Base-by-base conservation (phyloP, 2,797 vertebrate genomes). In the Pangasius larnaudii region DNA sequence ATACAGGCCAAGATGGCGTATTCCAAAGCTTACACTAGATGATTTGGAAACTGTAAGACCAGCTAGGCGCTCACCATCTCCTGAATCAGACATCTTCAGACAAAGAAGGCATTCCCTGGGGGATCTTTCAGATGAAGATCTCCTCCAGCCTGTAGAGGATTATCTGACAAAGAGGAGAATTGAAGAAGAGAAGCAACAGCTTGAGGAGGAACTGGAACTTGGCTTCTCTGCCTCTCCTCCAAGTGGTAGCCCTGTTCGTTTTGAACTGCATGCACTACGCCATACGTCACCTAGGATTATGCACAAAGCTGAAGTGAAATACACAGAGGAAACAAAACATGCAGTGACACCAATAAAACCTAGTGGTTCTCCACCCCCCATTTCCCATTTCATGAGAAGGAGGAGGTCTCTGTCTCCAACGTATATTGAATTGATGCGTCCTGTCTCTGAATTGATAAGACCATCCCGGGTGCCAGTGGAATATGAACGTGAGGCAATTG, bases 371-470 rank as follows among this genome's bases (percentile, higher is more conserved):
- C 97, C 96, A 88, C 96, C 96, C 61, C 97, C 97, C 1, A 91
- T 97, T 90, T 98, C 98, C 85, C 96, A 96, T 91, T 96, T 96
- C 42, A 94, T 98, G 91, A 96, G 98, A 69, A 97, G 98, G 90
- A 96, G 98, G 86, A 95, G 99, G 89, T 99, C 99, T 14, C 94
- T 99, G 91, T 99, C 99, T 89, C 99, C 99, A 84, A 98, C 98
- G 27, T 99, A 99, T 56, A 99, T 99, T 85, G 99, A 99, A 93
- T 90, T 99, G 83, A 99, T 99, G 98, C 97, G 99, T 87, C 99
- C 99, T 3, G 98, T 98, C 30, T 98, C 98, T 61, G 98, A 99
- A 94, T 94, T 99, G 85, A 97, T 99, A 92, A 96, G 96, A 87
- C 93, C 96, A 8, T 92, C 92, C 46, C 96, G 93, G 13, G 59